These are phyloP conservation scores for Mastomys natalensis DNA, from an alignment of 2,113 vertebrate genomes.

Conservation along the genomic window DNA sequence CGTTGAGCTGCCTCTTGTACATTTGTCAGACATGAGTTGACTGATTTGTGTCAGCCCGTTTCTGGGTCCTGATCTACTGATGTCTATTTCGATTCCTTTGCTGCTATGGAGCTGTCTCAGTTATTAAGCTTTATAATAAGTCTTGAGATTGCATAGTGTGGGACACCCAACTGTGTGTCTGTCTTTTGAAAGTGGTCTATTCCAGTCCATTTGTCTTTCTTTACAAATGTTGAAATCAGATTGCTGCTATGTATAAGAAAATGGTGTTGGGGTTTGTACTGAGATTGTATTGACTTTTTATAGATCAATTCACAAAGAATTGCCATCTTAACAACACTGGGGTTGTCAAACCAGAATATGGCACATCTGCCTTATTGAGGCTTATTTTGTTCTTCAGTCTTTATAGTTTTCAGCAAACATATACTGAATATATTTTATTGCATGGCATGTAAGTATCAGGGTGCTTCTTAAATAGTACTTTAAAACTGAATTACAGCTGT, in stretches of 20 bases:
- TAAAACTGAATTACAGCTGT: not conserved
- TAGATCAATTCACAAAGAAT: not conserved
- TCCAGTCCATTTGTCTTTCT: not conserved
- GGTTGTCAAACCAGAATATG: not conserved
- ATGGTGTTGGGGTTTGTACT: not conserved
- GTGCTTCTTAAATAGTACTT: not conserved
- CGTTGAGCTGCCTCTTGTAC: not conserved
- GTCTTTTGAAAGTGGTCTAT: conserved; percentile 24
- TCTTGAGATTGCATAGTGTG: conserved; percentile 21
- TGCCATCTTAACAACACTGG: not conserved
- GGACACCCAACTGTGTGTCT: not conserved
- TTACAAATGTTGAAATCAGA: not conserved
- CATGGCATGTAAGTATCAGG: not conserved
- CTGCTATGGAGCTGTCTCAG: not conserved
- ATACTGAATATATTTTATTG: not conserved
- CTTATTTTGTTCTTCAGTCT: conserved; percentile 4
- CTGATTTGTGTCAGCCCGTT: not conserved
- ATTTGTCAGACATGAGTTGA: conserved; percentile 2
- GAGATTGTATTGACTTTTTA: not conserved
- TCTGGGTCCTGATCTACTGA: not conserved
- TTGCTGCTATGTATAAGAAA: not conserved
- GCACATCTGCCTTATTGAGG: not conserved
- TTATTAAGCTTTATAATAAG: not conserved
- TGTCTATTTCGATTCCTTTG: not conserved
- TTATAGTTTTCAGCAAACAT: not conserved